Evolutionary conservation across 2,113 vertebrate genomes (phyloP), one percentile per base, ranked within the genome.

Genomic region (Xyrauchen texanus): DNA sequence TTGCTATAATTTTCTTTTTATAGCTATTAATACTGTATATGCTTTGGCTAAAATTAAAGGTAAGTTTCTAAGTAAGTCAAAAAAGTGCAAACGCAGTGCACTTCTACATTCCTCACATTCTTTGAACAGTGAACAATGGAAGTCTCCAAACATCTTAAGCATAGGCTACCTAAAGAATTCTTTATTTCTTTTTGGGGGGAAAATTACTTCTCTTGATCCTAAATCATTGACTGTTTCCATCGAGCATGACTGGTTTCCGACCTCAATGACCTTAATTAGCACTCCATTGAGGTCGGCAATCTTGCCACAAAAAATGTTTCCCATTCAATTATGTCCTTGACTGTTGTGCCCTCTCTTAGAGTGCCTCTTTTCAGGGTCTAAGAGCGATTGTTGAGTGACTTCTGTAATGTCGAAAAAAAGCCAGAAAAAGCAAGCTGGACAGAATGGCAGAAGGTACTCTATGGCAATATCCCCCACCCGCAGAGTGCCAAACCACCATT

Each of bases 251-350:
- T 81, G 73, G 67, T 85, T 83, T 67, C 72, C 82, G 69, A 81
- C 76, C 85, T 34, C 10, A 42, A n/a, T 7, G 6, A 51, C 46
- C 45, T 34, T 86, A 85, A 34, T 34, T 34, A 34, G 21, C 21
- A 34, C 21, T 34, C 21, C 21, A 34, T 3, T 34, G 21, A 34
- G 21, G 21, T n/a, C n/a, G n/a, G n/a, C 1, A 34, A 34, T 34
- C 21, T 34, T 34, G 21, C 21, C 21, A 34, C 21, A 34, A 34
- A 34, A 34, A 34, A 34, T 34, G 21, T 34, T 34, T 34, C 21
- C 21, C 21, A 1, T 34, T 34, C 21, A 89, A 87, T 89, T 85
- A 89, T 83, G 81, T 86, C 77, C 75, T 67, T 77, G 70, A 65
- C 83, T 85, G 82, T 77, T 68, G 44, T 69, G 10, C 51, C 81